These are phyloP conservation scores for Macropis europaea DNA, from an alignment of 2,888 invertebrate species.

Conservation along the genomic window DNA sequence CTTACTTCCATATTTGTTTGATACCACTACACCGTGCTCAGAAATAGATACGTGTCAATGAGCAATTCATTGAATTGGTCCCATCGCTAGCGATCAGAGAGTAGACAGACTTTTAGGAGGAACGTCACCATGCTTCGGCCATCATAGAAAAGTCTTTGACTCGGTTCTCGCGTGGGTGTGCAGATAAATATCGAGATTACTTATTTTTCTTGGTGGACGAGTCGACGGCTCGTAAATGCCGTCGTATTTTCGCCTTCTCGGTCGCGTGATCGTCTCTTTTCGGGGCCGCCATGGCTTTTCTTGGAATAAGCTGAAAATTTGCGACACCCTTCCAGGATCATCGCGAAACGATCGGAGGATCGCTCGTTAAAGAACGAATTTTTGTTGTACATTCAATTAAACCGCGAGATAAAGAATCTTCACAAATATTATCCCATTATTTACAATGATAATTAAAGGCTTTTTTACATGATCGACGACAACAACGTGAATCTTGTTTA, in stretches of 20 bases:
- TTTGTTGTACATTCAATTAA: constrained; percentile 6
- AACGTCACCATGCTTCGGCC: no score
- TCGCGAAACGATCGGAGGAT: constrained; percentile 2
- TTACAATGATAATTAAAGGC: no score
- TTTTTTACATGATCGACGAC: no score
- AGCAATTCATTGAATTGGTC: no score
- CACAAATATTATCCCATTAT: no score
- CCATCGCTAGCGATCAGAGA: no score
- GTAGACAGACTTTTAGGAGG: no score
- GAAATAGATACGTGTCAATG: no score
- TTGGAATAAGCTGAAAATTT: constrained; percentile 40
- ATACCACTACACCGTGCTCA: no score
- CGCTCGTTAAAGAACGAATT: background rate
- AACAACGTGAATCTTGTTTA: no score
- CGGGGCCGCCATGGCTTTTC: constrained; percentile 33
- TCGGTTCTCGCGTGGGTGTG: constrained; percentile 60
- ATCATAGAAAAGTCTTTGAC: constrained; percentile 51
- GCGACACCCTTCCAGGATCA: constrained; percentile 20
- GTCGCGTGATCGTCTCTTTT: constrained; percentile 27
- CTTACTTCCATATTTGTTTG: no score
- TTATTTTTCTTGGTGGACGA: constrained; percentile 60
- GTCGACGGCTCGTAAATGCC: constrained; percentile 65
- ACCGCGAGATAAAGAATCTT: background rate
- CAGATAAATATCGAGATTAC: constrained; percentile 73
- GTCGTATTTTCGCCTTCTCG: constrained; percentile 61